A percentile compares a stretch with the other conserved stretches of the same genome.
Evolutionary conservation across 2,797 vertebrate species (phyloP).

Genomic region (Enoplosus armatus): DNA sequence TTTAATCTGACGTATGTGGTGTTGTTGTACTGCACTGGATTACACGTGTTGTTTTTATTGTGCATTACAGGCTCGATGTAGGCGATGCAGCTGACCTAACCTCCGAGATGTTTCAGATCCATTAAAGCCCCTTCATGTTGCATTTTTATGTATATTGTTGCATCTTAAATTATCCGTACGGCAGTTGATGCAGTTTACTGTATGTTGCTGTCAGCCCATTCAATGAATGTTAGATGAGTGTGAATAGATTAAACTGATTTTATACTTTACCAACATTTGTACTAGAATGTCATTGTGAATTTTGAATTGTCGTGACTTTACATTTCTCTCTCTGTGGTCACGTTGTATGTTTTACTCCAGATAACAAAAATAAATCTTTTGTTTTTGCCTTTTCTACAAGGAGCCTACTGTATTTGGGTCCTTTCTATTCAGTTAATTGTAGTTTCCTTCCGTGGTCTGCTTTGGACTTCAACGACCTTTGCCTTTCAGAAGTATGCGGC

Average conservation of each 20-base stretch:
- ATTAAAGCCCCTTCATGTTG: background rate
- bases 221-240: background rate
- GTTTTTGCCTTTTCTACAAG: background rate
- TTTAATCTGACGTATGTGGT: background rate
- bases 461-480: slow-evolving; percentile 42
- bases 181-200: background rate
- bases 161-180: background rate
- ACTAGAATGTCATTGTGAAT: background rate
- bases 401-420: background rate
- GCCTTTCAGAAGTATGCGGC: background rate
- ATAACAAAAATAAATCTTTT: slow-evolving; percentile 18
- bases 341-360: background rate
- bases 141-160: background rate
- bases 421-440: background rate
- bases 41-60: background rate
- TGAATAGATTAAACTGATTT: background rate
- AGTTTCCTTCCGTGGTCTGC: background rate
- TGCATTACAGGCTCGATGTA: background rate
- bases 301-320: background rate
- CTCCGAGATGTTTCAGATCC: background rate
- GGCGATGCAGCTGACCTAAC: background rate
- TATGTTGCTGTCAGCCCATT: background rate
- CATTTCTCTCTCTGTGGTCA: background rate
- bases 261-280: background rate
- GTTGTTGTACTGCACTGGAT: background rate